phyloP scores from a whole-genome alignment of 2,888 invertebrate genomes.

The Phrixothrix hirtus region DNA sequence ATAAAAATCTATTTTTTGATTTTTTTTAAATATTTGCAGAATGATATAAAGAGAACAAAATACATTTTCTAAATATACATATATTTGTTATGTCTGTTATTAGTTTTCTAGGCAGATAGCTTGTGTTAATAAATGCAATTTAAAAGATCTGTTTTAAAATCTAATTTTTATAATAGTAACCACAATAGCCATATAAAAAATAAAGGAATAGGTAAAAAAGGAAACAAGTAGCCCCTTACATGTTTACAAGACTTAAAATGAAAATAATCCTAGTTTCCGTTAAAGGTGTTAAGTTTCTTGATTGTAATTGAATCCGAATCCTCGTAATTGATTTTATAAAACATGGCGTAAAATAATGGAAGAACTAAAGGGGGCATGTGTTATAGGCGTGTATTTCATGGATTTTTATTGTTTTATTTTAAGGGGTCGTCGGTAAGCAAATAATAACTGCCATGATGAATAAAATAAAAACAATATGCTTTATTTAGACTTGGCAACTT shows the following conservation, averaged over 20 bases:
- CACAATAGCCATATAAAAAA: no score
- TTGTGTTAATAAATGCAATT: neutral
- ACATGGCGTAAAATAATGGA: slow-evolving; percentile 39
- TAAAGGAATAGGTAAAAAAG: slow-evolving; percentile 1
- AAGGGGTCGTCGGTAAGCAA: slow-evolving; percentile 31
- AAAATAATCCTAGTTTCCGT: no score
- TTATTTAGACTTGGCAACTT: slow-evolving; percentile 35
- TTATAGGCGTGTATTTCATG: slow-evolving; percentile 38
- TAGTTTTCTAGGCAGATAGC: no score
- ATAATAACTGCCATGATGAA: slow-evolving; percentile 31
- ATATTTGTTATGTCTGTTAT: no score
- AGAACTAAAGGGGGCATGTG: slow-evolving; percentile 40
- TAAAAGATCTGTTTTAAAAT: neutral
- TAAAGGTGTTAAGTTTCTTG: slow-evolving; percentile 11
- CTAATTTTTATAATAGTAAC: neutral
- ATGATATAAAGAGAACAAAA: no score
- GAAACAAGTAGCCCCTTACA: no score
- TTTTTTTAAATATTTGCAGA: no score
- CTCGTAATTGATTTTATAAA: slow-evolving; percentile 35
- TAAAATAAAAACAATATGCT: slow-evolving; percentile 34
- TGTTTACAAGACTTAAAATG: no score
- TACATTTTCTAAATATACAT: no score
- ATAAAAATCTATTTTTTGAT: no score
- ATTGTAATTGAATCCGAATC: slow-evolving; percentile 38
- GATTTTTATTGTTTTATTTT: slow-evolving; percentile 38